Conservation (phyloP, 2,113 vertebrate species). For the Stomatorhinus ivindoensis region DNA sequence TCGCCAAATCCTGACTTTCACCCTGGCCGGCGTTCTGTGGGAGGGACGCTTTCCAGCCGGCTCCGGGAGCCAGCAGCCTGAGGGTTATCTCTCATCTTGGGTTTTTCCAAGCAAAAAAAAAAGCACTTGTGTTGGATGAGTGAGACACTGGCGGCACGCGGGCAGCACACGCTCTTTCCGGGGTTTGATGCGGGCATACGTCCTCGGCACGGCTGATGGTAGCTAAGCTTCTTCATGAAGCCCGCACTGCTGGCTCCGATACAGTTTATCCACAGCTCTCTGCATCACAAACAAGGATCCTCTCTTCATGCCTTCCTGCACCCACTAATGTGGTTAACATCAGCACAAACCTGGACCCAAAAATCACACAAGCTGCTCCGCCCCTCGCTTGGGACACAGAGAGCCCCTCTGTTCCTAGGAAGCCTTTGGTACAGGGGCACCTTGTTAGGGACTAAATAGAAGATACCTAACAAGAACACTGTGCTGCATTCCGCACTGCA, state of each 20-base stretch:
- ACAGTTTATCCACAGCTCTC: background rate
- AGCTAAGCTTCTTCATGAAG: background rate
- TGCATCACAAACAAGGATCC: background rate
- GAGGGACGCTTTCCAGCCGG: background rate
- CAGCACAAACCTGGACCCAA: background rate
- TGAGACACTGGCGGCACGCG: background rate
- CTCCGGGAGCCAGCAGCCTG: background rate
- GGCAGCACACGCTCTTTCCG: background rate
- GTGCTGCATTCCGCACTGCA: background rate
- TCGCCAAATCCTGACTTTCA: no score
- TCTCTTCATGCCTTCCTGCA: background rate
- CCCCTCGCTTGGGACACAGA: constrained; percentile 34
- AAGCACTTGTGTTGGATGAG: background rate
- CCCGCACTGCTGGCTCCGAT: background rate
- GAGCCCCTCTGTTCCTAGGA: constrained; percentile 39
- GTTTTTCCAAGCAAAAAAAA: background rate
- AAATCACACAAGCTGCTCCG: background rate
- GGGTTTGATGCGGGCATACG: background rate
- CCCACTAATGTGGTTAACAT: background rate
- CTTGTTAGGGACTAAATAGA: constrained; percentile 33
- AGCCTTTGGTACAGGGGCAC: constrained; percentile 24
- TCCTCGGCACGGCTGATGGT: background rate
- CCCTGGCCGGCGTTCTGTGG: background rate
- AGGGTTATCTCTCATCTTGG: background rate
- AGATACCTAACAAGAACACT: background rate